Evolutionary conservation across 2,113 vertebrate genomes (phyloP).

Genomic region (Pygoscelis adeliae): DNA sequence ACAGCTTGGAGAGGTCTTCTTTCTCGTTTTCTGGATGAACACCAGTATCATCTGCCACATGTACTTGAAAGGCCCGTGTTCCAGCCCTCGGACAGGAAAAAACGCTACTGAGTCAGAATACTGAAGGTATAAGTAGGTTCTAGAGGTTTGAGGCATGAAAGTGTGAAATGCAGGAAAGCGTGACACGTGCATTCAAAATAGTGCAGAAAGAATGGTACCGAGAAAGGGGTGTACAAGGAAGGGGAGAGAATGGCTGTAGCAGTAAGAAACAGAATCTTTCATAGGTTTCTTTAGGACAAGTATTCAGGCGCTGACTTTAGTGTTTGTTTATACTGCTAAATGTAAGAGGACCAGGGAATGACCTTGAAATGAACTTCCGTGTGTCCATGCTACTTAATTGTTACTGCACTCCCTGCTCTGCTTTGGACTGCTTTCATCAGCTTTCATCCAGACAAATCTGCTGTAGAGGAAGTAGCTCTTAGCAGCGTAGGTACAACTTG

Average conservation of each 20-base stretch:
- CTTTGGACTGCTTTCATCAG: background rate
- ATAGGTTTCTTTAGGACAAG: background rate
- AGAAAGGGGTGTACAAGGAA: background rate
- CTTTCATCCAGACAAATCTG: background rate
- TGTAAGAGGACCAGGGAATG: background rate
- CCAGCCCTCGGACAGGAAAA: background rate
- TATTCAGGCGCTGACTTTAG: background rate
- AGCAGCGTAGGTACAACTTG: background rate
- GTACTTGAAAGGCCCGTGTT: background rate
- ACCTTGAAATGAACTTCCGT: background rate
- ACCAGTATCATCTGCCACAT: background rate
- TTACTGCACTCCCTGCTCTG: background rate
- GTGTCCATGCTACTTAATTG: background rate
- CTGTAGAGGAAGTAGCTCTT: background rate
- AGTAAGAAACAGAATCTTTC: background rate
- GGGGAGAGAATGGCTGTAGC: background rate
- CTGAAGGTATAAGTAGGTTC: background rate
- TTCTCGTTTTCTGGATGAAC: background rate
- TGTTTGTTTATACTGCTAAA: background rate
- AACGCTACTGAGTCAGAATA: background rate
- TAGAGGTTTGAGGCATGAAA: background rate
- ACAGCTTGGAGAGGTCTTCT: background rate
- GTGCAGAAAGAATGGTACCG: background rate
- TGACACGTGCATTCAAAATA: background rate
- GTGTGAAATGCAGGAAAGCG: background rate